Evolutionary conservation across 1,140 invertebrate genomes (phyloP).

Genomic region (Megalopta genalis): DNA sequence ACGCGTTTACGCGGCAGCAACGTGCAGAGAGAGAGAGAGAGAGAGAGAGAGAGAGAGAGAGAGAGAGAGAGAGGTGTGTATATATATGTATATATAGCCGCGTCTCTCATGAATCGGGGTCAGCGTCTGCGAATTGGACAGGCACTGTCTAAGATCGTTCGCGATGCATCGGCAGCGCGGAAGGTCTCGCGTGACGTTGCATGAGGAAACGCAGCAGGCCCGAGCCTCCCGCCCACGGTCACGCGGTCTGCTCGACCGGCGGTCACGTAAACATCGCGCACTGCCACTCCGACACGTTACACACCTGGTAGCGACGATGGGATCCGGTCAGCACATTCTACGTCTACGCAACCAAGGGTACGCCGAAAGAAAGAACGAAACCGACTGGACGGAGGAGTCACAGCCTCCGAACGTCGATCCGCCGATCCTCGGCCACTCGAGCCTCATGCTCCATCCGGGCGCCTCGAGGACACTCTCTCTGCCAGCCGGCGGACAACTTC

Average conservation of each 20-base stretch:
- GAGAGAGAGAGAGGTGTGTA: too few relatives aligned
- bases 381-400: too few relatives aligned
- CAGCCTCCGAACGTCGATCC: conserved; percentile 20
- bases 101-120: too few relatives aligned
- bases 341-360: neutral
- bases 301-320: neutral
- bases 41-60: too few relatives aligned
- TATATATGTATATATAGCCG: too few relatives aligned
- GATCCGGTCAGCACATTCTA: neutral
- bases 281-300: neutral
- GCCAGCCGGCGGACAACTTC: too few relatives aligned
- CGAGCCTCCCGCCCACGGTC: conserved; percentile 38
- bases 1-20: conserved; percentile 50
- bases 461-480: neutral
- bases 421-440: neutral
- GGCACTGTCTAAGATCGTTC: neutral
- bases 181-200: conserved; percentile 27
- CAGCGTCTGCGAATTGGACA: neutral
- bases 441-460: conserved; percentile 22
- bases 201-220: conserved; percentile 3
- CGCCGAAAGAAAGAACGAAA: too few relatives aligned
- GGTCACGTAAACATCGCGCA: conserved; percentile 55
- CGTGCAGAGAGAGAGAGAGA: too few relatives aligned
- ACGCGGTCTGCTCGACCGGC: conserved; percentile 27
- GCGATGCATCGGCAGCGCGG: conserved; percentile 9